Conservation (phyloP, 2,113 vertebrate species). For the Peromyscus leucopus region DNA sequence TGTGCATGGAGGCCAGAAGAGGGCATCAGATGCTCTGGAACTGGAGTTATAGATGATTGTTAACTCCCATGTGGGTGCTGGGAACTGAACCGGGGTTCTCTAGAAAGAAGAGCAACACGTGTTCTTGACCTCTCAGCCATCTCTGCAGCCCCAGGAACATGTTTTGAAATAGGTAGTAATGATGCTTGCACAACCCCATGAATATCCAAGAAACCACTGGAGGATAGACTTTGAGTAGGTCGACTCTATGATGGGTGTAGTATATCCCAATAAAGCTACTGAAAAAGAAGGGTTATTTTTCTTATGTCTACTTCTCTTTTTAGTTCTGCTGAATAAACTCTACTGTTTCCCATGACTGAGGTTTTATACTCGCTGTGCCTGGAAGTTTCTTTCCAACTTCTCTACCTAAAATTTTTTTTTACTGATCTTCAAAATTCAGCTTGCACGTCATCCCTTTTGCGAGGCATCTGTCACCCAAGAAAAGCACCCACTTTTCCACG, state of each 20-base stretch:
- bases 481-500: neutral
- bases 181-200: neutral
- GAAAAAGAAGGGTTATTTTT: conserved; percentile 6
- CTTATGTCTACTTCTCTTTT: conserved; percentile 46
- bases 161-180: conserved; percentile 26
- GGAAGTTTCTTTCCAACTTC: neutral
- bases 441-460: neutral
- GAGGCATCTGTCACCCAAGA: neutral
- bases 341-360: neutral
- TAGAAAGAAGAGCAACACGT: neutral
- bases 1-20: neutral
- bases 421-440: conserved; percentile 18
- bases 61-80: neutral
- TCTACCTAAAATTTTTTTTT: neutral
- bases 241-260: conserved; percentile 47
- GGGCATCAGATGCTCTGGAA: neutral
- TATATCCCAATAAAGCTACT: conserved; percentile 42
- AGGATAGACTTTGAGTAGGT: neutral
- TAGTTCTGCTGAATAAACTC: neutral
- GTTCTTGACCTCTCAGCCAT: neutral
- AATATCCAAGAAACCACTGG: conserved; percentile 28
- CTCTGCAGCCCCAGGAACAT: conserved; percentile 1
- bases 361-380: neutral
- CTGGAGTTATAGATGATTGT: neutral
- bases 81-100: neutral